phyloP scores from a whole-genome alignment of 2,888 invertebrate genomes.

The Lydus trimaculatus region DNA sequence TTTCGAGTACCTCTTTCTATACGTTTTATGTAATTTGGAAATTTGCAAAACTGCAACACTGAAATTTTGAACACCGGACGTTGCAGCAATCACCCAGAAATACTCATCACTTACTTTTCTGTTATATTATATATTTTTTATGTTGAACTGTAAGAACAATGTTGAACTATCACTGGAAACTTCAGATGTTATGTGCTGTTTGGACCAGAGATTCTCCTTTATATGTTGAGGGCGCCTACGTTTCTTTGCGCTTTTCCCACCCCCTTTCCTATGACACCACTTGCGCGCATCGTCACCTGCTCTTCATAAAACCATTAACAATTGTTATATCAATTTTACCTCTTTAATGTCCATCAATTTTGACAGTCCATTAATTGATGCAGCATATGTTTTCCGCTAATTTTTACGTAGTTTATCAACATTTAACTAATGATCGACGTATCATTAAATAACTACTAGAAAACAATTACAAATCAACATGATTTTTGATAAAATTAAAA shows the following conservation, averaged over 20 bases:
- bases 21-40: not conserved
- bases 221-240: constrained; percentile 35
- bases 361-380: constrained; percentile 25
- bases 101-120: not conserved
- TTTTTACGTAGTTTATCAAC: constrained; percentile 2
- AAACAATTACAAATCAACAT: not conserved
- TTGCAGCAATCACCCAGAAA: constrained; percentile 6
- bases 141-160: constrained; percentile 16
- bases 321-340: constrained; percentile 13
- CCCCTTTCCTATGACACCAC: constrained; percentile 24
- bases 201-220: constrained; percentile 35
- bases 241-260: constrained; percentile 34
- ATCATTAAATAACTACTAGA: constrained; percentile 11
- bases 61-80: not conserved
- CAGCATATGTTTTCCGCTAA: constrained; percentile 16
- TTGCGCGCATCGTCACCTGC: constrained; percentile 31
- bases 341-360: constrained; percentile 19
- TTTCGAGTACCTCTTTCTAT: constrained; percentile 17
- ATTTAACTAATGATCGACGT: constrained; percentile 11
- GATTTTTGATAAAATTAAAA: not conserved
- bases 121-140: constrained; percentile 20
- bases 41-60: constrained; percentile 10
- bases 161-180: constrained; percentile 33
- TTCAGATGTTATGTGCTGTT: constrained; percentile 33
- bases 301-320: constrained; percentile 27